Percentiles rank a stretch among this genome's conserved stretches.
phyloP scores from a whole-genome alignment of 2,888 invertebrate genomes.

The Xanthia icteritia region DNA sequence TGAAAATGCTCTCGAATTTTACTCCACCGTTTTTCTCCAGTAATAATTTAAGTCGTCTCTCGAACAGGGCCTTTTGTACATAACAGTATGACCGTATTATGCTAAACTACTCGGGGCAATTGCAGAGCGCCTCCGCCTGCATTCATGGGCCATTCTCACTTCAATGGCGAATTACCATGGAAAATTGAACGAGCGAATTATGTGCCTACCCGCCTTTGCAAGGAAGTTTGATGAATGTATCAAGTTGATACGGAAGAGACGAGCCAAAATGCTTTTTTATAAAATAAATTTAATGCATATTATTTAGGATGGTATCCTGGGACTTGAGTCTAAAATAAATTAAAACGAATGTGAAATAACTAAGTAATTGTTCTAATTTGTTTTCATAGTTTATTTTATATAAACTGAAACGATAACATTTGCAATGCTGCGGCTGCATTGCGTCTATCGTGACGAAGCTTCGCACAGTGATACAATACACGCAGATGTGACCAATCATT shows the following conservation, averaged over 20 bases:
- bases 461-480: no score
- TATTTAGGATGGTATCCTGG: neutral
- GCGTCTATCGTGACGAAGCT: no score
- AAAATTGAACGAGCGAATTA: conserved; percentile 75
- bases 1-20: conserved; percentile 28
- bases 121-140: conserved; percentile 76
- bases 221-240: conserved; percentile 56
- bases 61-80: conserved; percentile 77
- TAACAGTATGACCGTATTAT: conserved; percentile 87
- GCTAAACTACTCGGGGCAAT: conserved; percentile 85
- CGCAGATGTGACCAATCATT: no score
- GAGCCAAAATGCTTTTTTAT: neutral
- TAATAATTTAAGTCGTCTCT: conserved; percentile 64
- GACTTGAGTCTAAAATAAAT: neutral
- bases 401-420: no score
- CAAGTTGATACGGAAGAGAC: conserved; percentile 36
- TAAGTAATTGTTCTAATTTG: no score
- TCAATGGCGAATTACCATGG: conserved; percentile 80
- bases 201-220: conserved; percentile 54
- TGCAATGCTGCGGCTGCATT: no score
- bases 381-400: no score
- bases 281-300: neutral
- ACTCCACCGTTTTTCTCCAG: conserved; percentile 50
- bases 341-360: neutral
- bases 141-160: conserved; percentile 81